phyloP scores from a whole-genome alignment of 1,140 invertebrate genomes.

The Apis florea region DNA sequence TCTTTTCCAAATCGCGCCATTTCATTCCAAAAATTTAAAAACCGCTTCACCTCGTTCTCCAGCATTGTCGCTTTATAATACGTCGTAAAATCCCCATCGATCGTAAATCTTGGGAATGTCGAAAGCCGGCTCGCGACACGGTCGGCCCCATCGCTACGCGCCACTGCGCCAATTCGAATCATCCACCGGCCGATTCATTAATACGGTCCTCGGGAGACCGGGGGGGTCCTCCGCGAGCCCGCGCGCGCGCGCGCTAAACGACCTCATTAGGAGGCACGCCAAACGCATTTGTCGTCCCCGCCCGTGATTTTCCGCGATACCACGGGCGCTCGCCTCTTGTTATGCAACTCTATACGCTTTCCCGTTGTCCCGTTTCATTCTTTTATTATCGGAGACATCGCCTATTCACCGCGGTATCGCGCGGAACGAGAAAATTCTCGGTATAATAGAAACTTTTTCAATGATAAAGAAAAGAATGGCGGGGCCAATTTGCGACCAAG shows the following conservation, averaged over 20 bases:
- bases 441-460: slow-evolving; percentile 48
- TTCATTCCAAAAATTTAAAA: no score
- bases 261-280: slow-evolving; percentile 65
- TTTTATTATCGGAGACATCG: slow-evolving; percentile 56
- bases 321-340: slow-evolving; percentile 44
- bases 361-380: slow-evolving; percentile 51
- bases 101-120: no score
- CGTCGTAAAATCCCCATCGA: no score
- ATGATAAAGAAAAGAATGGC: slow-evolving; percentile 51
- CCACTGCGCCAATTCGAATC: slow-evolving; percentile 68
- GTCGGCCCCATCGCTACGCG: no score
- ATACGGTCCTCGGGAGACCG: slow-evolving; percentile 51
- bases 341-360: slow-evolving; percentile 55
- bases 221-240: neutral
- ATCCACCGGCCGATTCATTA: slow-evolving; percentile 67
- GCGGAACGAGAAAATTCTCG: slow-evolving; percentile 50
- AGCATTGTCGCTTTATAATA: no score
- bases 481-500: slow-evolving; percentile 47
- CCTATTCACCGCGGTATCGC: slow-evolving; percentile 45
- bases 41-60: no score
- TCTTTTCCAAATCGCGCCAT: no score
- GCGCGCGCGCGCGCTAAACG: slow-evolving; percentile 61
- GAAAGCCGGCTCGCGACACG: no score
- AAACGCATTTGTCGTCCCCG: slow-evolving; percentile 63
- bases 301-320: slow-evolving; percentile 63